These are phyloP conservation scores for Saguinus imperator DNA, from an alignment of 2,113 vertebrate genomes.

Conservation along the genomic window DNA sequence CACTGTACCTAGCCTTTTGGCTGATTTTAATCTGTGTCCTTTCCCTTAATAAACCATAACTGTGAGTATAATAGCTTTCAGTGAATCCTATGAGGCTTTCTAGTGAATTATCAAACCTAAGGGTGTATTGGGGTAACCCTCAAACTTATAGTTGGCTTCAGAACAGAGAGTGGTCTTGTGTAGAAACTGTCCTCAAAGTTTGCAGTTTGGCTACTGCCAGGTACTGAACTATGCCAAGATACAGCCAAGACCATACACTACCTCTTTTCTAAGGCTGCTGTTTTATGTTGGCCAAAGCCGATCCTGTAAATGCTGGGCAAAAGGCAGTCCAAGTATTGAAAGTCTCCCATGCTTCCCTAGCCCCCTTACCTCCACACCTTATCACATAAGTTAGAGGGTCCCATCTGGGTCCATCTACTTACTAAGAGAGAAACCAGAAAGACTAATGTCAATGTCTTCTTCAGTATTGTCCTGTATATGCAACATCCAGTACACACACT, in stretches of 20 bases:
- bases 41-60: not conserved
- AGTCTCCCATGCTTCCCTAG: not conserved
- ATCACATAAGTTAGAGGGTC: not conserved
- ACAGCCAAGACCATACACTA: not conserved
- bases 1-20: not conserved
- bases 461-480: not conserved
- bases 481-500: not conserved
- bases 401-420: not conserved
- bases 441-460: not conserved
- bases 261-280: not conserved
- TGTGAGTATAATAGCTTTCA: not conserved
- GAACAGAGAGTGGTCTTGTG: not conserved
- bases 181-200: not conserved
- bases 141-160: not conserved
- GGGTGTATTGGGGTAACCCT: not conserved
- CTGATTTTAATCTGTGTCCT: not conserved
- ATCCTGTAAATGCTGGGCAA: not conserved
- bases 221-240: not conserved
- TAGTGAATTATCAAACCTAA: not conserved
- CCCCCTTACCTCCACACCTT: not conserved
- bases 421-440: not conserved
- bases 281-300: not conserved
- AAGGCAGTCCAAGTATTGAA: not conserved
- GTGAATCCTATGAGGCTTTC: not conserved
- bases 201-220: not conserved